These are phyloP conservation scores for Spinus pinus DNA, from an alignment of 2,797 vertebrate genomes.

Conservation along the genomic window DNA sequence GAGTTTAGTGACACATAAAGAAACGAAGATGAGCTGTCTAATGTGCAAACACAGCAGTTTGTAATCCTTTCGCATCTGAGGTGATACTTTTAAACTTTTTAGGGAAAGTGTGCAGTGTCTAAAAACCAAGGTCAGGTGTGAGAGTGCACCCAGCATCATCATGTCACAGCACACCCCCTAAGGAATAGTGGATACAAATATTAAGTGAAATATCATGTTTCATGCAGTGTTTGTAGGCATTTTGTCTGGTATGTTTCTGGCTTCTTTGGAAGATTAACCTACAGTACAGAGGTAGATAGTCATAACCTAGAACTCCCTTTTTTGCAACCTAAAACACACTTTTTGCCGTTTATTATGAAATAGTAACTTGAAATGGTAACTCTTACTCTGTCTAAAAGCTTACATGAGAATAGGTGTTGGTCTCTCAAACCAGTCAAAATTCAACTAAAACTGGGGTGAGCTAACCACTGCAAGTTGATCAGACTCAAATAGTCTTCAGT, in stretches of 20 bases:
- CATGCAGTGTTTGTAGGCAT: neutral
- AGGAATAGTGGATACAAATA: neutral
- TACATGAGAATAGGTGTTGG: neutral
- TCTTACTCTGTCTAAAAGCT: neutral
- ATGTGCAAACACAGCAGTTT: slow-evolving; percentile 55
- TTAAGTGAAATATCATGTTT: neutral
- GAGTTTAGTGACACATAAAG: slow-evolving; percentile 64
- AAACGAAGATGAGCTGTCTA: slow-evolving; percentile 39
- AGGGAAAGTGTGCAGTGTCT: slow-evolving; percentile 44
- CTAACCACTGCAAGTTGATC: slow-evolving; percentile 57
- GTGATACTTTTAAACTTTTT: slow-evolving; percentile 72
- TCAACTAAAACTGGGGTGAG: slow-evolving; percentile 1
- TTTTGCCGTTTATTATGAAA: slow-evolving; percentile 31
- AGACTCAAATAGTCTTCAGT: slow-evolving; percentile 50
- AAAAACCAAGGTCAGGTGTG: slow-evolving; percentile 49
- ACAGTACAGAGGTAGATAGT: neutral
- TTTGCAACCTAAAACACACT: slow-evolving; percentile 17
- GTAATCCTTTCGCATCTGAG: slow-evolving; percentile 58
- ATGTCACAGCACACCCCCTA: neutral
- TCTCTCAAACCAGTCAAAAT: slow-evolving; percentile 22
- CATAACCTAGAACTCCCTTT: slow-evolving; percentile 18
- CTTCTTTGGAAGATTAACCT: neutral
- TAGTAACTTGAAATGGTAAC: neutral
- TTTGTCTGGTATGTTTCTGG: slow-evolving; percentile 19
- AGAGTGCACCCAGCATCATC: neutral